A percentile compares a stretch with the other conserved stretches of the same genome.
Conservation (phyloP, 92 coral and sea anemone species). For the Desmophyllum pertusum region DNA sequence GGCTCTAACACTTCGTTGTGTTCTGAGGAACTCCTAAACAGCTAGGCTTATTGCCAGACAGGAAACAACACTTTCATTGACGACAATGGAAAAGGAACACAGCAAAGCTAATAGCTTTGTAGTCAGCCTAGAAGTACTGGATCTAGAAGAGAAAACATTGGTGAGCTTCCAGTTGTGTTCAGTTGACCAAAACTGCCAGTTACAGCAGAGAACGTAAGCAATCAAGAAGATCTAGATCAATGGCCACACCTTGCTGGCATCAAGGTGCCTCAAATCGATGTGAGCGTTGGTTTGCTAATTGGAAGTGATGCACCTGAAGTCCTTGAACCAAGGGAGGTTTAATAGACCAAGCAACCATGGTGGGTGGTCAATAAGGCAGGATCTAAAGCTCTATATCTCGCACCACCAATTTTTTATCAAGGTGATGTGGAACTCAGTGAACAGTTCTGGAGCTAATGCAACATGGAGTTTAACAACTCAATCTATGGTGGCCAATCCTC, state of each 20-base stretch:
- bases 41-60: no score
- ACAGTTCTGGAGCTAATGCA: conserved; percentile 24
- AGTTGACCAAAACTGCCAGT: conserved; percentile 1
- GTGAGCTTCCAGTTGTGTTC: background rate
- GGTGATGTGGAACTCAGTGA: conserved; percentile 23
- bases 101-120: no score
- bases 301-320: background rate
- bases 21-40: no score
- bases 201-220: no score
- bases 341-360: background rate
- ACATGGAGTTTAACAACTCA: conserved; percentile 23
- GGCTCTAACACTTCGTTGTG: no score
- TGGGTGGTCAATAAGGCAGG: conserved; percentile 29
- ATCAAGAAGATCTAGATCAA: no score
- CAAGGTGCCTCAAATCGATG: no score
- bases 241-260: conserved; percentile 12
- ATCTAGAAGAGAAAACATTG: background rate
- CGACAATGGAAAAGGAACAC: no score
- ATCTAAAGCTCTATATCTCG: background rate
- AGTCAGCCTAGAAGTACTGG: no score
- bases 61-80: no score
- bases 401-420: conserved; percentile 26
- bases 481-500: background rate
- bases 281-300: no score
- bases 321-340: background rate